phyloP scores from a whole-genome alignment of 2,797 vertebrate genomes.

The Triplophysa yarkandensis region DNA sequence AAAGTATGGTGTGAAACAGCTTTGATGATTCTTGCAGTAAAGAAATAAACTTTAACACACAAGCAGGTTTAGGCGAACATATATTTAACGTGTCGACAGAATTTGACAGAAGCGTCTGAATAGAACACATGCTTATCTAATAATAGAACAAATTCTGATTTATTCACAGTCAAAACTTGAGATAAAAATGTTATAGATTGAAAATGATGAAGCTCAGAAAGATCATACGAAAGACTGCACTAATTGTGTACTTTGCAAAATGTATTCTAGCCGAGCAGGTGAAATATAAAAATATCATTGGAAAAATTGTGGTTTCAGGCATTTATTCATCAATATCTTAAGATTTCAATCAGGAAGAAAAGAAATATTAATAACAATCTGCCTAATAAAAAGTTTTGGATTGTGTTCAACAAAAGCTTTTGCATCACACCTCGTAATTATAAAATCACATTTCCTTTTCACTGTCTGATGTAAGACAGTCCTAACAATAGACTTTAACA shows the following conservation, averaged over 20 bases:
- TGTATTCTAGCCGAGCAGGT: no score
- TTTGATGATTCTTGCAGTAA: neutral
- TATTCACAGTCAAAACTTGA: neutral
- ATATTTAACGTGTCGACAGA: constrained; percentile 2
- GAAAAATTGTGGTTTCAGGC: no score
- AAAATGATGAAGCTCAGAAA: no score
- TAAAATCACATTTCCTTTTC: neutral
- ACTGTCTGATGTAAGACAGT: neutral
- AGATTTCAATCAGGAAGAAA: no score
- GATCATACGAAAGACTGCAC: no score
- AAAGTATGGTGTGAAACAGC: neutral
- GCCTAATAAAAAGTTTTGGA: no score
- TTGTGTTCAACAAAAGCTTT: neutral
- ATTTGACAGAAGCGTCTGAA: neutral
- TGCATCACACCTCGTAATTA: neutral
- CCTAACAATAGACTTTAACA: neutral
- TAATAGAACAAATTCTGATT: constrained; percentile 6
- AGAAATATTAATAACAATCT: no score
- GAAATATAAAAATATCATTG: no score
- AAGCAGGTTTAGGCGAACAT: constrained; percentile 18
- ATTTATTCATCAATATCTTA: no score
- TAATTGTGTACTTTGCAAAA: no score
- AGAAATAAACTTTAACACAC: neutral
- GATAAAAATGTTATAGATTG: no score
- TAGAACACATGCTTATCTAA: constrained; percentile 8